Conservation (phyloP, 2,113 vertebrate species). For the Eurypyga helias region DNA sequence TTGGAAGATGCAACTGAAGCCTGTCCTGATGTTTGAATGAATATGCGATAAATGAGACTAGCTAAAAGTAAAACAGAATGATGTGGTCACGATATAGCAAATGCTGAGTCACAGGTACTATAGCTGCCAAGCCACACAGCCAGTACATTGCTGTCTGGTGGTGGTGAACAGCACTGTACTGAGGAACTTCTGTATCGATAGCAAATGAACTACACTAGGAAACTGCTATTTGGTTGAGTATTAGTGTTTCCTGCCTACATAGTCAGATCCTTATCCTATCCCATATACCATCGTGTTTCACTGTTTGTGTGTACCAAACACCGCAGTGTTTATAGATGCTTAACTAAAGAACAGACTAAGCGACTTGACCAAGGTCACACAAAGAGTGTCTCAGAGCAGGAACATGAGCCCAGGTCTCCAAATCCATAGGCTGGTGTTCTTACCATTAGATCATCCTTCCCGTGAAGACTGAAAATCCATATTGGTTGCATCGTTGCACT, state of each 20-base stretch:
- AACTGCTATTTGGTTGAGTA: not conserved
- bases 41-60: not conserved
- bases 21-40: not conserved
- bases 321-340: not conserved
- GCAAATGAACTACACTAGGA: not conserved
- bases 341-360: not conserved
- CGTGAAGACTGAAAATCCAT: constrained; percentile 48
- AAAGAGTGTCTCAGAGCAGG: not conserved
- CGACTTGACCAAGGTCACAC: not conserved
- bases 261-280: not conserved
- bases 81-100: not conserved
- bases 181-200: not conserved
- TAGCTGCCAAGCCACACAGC: fast-evolving
- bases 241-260: not conserved
- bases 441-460: constrained; percentile 15
- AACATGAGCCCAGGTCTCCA: not conserved
- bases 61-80: not conserved
- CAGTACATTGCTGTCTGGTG: not conserved
- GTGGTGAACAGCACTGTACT: not conserved
- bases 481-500: not conserved
- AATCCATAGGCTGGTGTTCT: not conserved
- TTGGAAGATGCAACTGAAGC: not conserved
- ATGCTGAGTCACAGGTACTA: not conserved
- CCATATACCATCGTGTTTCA: not conserved
- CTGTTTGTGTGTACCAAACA: not conserved